Evolutionary conservation across 2,888 invertebrate species (phyloP), one percentile per base, ranked within the genome.

Genomic region (Amphipoea lucens): DNA sequence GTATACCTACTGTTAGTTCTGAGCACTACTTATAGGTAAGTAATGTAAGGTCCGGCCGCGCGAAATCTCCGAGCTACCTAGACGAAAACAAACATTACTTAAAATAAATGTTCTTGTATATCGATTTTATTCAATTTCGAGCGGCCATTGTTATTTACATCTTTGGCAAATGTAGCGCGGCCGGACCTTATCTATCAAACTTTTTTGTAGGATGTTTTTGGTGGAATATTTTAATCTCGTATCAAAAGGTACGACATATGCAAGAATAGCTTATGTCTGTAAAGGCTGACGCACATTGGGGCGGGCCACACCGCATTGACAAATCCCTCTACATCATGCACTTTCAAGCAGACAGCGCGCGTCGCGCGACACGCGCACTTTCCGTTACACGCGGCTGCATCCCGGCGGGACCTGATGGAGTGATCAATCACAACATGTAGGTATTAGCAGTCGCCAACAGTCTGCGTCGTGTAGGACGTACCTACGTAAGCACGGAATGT

Each of bases 401-500:
- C 51, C 23, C 74, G 20, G 1, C 14, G 36, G 51, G 60, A 36
- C 23, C 73, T 67, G 14, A n/a, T 20, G 23, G 54, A 81, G 81
- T 36, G 60, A 54, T 67, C 48, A 17, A 57, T 69, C 62, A 45
- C 66, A 54, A 40, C 65, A 71, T 42, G 11, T 74, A 57, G 23
- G 57, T 23, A 71, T 71, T 51, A 57, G 70, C 40, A 51, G 45
- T 17, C 45, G 48, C 83, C 74, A 36, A 29, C 51, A 29, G 54
- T 48, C 45, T 57, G 66, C 57, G 51, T 36, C 65, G 45, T 36
- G 42, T 23, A 9, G 14, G 63, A 36, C 29, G 57, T n/a, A 14
- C 17, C 14, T 17, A 74, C 74, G 79, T 75, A 23, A 81, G 48
- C 48, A 9, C 36, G 29, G 48, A 54, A 54, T 14, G 29, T 65